Evolutionary conservation across 1,140 invertebrate species (phyloP).

Genomic region (Megalonaias nervosa): DNA sequence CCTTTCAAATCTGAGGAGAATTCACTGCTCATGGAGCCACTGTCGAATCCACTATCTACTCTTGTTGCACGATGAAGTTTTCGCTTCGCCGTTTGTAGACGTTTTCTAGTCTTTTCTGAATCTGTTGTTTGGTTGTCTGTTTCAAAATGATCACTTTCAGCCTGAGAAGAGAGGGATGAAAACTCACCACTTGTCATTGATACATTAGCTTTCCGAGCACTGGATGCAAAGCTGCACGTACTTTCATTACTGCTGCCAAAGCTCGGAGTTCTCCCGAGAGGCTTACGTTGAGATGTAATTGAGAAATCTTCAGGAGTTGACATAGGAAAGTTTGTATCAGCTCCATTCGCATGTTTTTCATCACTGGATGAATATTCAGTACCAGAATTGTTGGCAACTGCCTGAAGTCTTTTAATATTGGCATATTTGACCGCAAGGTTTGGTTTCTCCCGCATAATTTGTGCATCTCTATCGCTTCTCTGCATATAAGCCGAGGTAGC

Average conservation of each 20-base stretch:
- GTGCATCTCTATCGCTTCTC: too few relatives aligned
- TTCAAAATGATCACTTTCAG: slow-evolving; percentile 45
- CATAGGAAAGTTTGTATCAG: slow-evolving; percentile 14
- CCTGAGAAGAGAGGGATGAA: slow-evolving; percentile 58
- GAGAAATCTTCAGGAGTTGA: slow-evolving; percentile 25
- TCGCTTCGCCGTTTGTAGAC: slow-evolving; percentile 17
- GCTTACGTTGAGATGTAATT: slow-evolving; percentile 3
- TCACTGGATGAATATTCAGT: slow-evolving; percentile 2
- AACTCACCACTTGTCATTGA: slow-evolving; percentile 60
- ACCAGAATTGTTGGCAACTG: neutral
- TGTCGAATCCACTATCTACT: slow-evolving; percentile 65
- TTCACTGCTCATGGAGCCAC: slow-evolving; percentile 57
- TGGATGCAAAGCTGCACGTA: slow-evolving; percentile 42
- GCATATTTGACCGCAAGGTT: slow-evolving; percentile 51
- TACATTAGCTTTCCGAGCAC: slow-evolving; percentile 29
- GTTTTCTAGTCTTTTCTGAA: slow-evolving; percentile 30
- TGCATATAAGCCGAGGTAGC: neutral
- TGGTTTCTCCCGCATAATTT: neutral
- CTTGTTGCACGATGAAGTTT: slow-evolving; percentile 32
- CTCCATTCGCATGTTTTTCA: slow-evolving; percentile 18
- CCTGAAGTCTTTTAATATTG: slow-evolving; percentile 40
- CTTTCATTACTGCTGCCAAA: slow-evolving; percentile 56
- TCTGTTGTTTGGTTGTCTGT: slow-evolving; percentile 42
- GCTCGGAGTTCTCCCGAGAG: slow-evolving; percentile 34
- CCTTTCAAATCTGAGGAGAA: slow-evolving; percentile 21